Evolutionary conservation across 2,888 invertebrate genomes (phyloP), one percentile per base, ranked within the genome.

Genomic region (Xylocampa areola): DNA sequence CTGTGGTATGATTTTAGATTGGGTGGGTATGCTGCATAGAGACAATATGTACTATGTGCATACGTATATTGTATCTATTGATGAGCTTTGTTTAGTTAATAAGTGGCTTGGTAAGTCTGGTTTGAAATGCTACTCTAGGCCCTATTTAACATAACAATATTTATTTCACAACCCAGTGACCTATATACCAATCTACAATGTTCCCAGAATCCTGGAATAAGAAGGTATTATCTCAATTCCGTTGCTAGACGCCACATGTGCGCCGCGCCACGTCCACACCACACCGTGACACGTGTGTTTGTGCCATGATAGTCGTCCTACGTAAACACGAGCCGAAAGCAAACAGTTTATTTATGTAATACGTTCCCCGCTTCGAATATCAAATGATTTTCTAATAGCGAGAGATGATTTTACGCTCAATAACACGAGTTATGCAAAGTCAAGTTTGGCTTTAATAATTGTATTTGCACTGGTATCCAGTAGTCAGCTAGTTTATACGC

Each of bases 281-380:
- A 54, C 53, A 54, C 54, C 44, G 27, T 40, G 47, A 35, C 51
- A 51, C 21, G 50, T 36, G 41, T 61, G 52, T 54, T 48, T 48
- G 39, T 49, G 41, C 52, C 57, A 39, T 29, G 27, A 52, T 63
- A 44, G 17, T 52, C 45, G 51, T 73, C 69, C 71, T 75, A 67
- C 48, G 51, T 51, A 77, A 77, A 76, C 73, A 63, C 4, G 27
- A 43, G 25, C 47, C 40, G 30, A 32, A 50, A 44, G 55, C 59
- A 68, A 76, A 68, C 65, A 59, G 44, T 62, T 71, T 73, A 67
- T 66, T 63, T 63, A 59, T 52, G 53, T 55, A 67, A 55, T 55
- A 64, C 48, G 50, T 50, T 50, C 41, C 35, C 39, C 23, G 37
- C 25, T 67, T 16, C 23, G 36, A 60, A 67, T 67, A 58, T 13